Conservation (phyloP, 2,797 vertebrate species). For the Etheostoma perlongum region DNA sequence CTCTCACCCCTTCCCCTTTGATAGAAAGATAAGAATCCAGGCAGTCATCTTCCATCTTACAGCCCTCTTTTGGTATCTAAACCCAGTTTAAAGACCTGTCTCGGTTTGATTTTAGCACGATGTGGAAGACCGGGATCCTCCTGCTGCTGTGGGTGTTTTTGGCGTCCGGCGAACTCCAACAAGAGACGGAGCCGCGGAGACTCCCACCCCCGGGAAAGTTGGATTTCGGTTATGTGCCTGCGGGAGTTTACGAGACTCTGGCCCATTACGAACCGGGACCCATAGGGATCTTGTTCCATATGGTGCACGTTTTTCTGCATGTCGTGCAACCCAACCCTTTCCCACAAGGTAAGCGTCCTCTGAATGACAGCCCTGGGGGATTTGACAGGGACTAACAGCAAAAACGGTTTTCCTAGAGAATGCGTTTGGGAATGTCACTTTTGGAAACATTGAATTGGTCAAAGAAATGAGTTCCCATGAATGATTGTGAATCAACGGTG, state of each 20-base stretch:
- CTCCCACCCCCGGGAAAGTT: constrained; percentile 80
- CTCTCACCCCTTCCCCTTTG: constrained; percentile 11
- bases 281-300: constrained; percentile 89
- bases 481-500: neutral
- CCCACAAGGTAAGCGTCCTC: constrained; percentile 88
- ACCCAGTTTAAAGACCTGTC: constrained; percentile 6
- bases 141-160: constrained; percentile 77
- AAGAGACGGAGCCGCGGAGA: constrained; percentile 69
- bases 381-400: neutral
- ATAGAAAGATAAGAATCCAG: constrained; percentile 13
- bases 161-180: constrained; percentile 80
- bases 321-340: constrained; percentile 93
- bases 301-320: constrained; percentile 89
- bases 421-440: neutral
- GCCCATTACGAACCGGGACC: constrained; percentile 87
- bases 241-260: constrained; percentile 90
- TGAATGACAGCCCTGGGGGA: neutral
- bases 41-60: neutral
- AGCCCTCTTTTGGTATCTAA: neutral
- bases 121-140: constrained; percentile 78
- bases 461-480: neutral
- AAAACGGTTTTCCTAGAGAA: neutral
- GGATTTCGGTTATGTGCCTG: constrained; percentile 92
- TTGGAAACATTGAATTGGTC: no score
- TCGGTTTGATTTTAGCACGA: constrained; percentile 59